Evolutionary conservation across 2,888 invertebrate species (phyloP), one percentile per base, ranked within the genome.

Genomic region (Mycogona germanica): DNA sequence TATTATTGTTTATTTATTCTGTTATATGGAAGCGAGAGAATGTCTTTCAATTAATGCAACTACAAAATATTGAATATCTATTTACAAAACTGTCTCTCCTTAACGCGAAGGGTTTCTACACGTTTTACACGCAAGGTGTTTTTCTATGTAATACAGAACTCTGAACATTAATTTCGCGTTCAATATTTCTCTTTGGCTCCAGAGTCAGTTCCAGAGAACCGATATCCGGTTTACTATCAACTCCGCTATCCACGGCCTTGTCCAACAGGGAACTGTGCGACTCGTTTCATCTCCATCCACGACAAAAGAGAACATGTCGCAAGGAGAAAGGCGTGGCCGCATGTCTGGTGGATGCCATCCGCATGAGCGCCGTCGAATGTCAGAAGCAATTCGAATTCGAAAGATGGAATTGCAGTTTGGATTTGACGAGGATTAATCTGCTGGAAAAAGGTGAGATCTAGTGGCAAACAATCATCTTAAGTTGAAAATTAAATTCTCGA

Each of bases 361-460:
- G 75, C 6, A 72, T 81, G 63, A 78, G 80, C 0, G 73, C 79
- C 35, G 66, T 67, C 0, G 75, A 78, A 37, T 82, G 82, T 62
- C 77, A 78, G 64, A 76, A 78, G 60, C 74, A 77, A 48, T 82
- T 82, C 62, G 76, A 77, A 52, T 82, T 77, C 62, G 81, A 82
- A 58, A 74, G 80, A 58, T 82, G 82, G 82, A 81, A 81, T 64
- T 82, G 82, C 62, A 78, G 79, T 0, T 7, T 58, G 2, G 51
- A 51, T 42, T 45, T 38, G 19, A 32, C 57, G 6, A 32, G 54
- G 37, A 37, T 50, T 29, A 49, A 78, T 23, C 71, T 75, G 23
- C 78, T 75, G 56, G 76, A 78, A 58, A 59, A 74, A 66, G 59
- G 65, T 62, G 49, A 19, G 23, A 9, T 12, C 6, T 12, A 23